Evolutionary conservation across 2,888 invertebrate genomes (phyloP), one percentile per base, ranked within the genome.

Genomic region (Folsomia candida): DNA sequence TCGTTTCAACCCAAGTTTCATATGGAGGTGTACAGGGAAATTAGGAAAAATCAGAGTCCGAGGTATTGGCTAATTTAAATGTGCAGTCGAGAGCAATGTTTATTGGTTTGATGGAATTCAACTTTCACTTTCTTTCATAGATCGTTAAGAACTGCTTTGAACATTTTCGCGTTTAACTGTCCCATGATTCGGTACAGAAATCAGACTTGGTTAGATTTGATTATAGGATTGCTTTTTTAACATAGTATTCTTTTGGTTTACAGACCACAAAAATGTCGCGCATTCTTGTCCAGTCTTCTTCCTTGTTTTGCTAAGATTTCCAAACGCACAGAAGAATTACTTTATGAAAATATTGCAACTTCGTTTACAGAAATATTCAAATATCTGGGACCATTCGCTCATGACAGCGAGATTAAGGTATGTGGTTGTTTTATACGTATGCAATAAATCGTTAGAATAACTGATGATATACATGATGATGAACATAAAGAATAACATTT

Each of bases 11-110:
- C 89, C 27, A 88, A 91, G 81, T 87, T 93, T 68, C 89, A 91
- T 81, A 88, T 91, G 81, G 92, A 92, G 83, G 84, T 94, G 58
- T 92, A 91, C 81, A 90, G 90, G 79, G 92, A 91, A 84, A 90
- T 93, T 59, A 91, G 91, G 82, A 89, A 89, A 81, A 92, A 92
- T 83, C 90, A 91, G 2, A 82, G 86, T 51, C 86, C 89, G 0
- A 86, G 91, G 71, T 54, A 54, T 54, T 47, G 9, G 9, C 18
- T 47, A 47, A 47, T 47, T 18, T 11, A 47, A 18, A 47, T 47
- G 20, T 54, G 54, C 54, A 54, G 20, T 54, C n/a, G n/a, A n/a
- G n/a, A n/a, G n/a, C n/a, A n/a, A n/a, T n/a, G n/a, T n/a, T n/a
- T n/a, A n/a, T 37, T 37, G 54, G 22, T 4, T 54, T 54, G 22